phyloP scores from a whole-genome alignment of 2,797 vertebrate genomes.

The Cacajao melanocephalus region DNA sequence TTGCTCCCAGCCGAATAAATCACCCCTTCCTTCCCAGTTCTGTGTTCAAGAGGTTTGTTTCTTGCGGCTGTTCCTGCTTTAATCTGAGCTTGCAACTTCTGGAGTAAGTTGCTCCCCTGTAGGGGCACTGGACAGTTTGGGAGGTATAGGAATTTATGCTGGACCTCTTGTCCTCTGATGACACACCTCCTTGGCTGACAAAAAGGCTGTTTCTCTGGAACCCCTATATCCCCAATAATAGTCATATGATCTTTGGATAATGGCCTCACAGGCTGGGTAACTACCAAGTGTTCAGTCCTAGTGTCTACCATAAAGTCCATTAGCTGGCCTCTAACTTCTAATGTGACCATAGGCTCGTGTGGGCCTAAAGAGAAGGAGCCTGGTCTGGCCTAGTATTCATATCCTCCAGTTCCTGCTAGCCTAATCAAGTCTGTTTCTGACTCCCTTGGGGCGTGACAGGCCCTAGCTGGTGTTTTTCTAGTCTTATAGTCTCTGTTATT shows the following conservation, averaged over 20 bases:
- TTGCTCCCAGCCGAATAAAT: fast-evolving
- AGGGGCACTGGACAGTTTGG: neutral
- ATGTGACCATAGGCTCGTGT: neutral
- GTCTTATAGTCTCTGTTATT: neutral
- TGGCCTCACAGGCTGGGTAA: neutral
- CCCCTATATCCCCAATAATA: neutral
- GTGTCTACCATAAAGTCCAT: neutral
- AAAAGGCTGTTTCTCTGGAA: neutral
- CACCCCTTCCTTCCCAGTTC: no score
- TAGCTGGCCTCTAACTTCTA: neutral
- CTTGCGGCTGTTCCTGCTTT: no score
- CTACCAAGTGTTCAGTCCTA: neutral
- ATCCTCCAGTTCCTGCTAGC: neutral
- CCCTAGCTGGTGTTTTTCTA: neutral
- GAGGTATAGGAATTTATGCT: neutral
- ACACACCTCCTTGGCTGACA: neutral
- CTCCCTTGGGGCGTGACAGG: neutral
- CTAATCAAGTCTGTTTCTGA: neutral
- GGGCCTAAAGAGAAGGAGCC: neutral
- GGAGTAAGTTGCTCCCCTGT: neutral
- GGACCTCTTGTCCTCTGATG: neutral
- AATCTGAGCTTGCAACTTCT: neutral
- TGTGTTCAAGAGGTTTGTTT: no score
- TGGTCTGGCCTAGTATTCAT: neutral
- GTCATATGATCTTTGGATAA: neutral